These are phyloP conservation scores for Pagetopsis macropterus DNA, from an alignment of 2,797 vertebrate genomes.

Conservation along the genomic window DNA sequence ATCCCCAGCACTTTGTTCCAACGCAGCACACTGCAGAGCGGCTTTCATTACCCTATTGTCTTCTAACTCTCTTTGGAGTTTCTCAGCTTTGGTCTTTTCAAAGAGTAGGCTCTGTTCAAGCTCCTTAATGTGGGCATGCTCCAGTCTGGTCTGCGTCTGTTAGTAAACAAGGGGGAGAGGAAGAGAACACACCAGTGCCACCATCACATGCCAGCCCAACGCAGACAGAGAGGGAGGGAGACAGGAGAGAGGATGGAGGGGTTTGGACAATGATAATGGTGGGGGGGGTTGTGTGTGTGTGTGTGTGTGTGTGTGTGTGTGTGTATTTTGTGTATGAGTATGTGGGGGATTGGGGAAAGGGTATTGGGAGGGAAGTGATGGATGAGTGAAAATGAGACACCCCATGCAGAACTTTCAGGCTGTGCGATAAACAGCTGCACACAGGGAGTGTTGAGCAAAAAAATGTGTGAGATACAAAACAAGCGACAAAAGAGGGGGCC, in stretches of 20 bases:
- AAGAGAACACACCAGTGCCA: constrained; percentile 99
- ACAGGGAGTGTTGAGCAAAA: constrained; percentile 65
- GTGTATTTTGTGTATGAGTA: constrained; percentile 1
- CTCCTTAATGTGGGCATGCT: constrained; percentile 99
- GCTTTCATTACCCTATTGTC: constrained; percentile 99
- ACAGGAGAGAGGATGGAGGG: constrained; percentile 42
- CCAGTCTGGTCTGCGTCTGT: constrained; percentile 99
- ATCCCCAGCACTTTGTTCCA: constrained; percentile 53
- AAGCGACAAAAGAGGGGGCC: constrained; percentile 44
- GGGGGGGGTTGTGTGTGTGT: constrained; percentile 20
- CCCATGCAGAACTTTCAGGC: constrained; percentile 88
- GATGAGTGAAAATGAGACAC: constrained; percentile 63
- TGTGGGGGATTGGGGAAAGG: constrained; percentile 20
- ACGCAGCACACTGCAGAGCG: constrained; percentile 80
- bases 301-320: not conserved
- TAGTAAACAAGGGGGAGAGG: constrained; percentile 99
- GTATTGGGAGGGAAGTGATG: constrained; percentile 38
- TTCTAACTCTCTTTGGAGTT: constrained; percentile 99
- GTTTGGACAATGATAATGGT: constrained; percentile 54
- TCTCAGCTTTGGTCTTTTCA: constrained; percentile 99
- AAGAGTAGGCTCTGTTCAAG: constrained; percentile 99
- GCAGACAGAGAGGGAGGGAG: constrained; percentile 77
- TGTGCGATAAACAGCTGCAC: constrained; percentile 81
- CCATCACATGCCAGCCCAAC: constrained; percentile 98
- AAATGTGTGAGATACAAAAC: constrained; percentile 46